Evolutionary conservation across 2,797 vertebrate genomes (phyloP).

Genomic region (Melanotaenia trifasciata): DNA sequence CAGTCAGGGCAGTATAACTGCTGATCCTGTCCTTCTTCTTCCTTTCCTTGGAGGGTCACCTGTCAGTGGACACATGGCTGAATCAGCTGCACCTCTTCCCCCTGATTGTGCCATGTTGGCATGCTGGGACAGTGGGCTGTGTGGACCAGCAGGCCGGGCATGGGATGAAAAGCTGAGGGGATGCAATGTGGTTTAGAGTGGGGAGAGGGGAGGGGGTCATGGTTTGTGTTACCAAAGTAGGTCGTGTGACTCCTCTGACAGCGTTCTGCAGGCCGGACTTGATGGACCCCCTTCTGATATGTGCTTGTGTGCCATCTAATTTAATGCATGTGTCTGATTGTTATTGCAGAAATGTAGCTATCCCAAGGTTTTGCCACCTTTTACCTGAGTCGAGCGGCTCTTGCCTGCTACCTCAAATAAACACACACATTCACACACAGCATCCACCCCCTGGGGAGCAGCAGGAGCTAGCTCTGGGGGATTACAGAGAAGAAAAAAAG

Average conservation of each 20-base stretch:
- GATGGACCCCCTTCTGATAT: constrained; percentile 23
- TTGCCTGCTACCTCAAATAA: constrained; percentile 68
- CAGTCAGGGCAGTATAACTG: constrained; percentile 24
- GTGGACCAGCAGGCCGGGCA: constrained; percentile 59
- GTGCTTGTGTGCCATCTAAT: constrained; percentile 44
- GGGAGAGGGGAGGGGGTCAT: constrained; percentile 28
- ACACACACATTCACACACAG: constrained; percentile 62
- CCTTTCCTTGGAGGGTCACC: constrained; percentile 41
- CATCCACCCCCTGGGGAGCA: constrained; percentile 78
- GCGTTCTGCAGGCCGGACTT: constrained; percentile 33
- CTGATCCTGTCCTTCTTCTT: constrained; percentile 20
- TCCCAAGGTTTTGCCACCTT: constrained; percentile 49
- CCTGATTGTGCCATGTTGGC: constrained; percentile 50
- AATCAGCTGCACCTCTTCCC: constrained; percentile 65
- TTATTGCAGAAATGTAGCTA: constrained; percentile 45
- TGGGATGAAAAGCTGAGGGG: constrained; percentile 63
- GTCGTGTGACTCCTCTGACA: constrained; percentile 50
- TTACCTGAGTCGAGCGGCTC: constrained; percentile 49
- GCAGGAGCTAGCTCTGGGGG: constrained; percentile 83
- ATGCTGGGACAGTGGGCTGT: constrained; percentile 55
- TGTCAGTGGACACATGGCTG: constrained; percentile 54
- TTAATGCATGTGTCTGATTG: constrained; percentile 50
- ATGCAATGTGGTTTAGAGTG: constrained; percentile 51
- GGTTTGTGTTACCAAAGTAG: constrained; percentile 43
- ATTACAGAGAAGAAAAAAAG: constrained; percentile 79